Base-by-base conservation (phyloP, 2,888 invertebrate genomes). In the Melanotus villosus region DNA sequence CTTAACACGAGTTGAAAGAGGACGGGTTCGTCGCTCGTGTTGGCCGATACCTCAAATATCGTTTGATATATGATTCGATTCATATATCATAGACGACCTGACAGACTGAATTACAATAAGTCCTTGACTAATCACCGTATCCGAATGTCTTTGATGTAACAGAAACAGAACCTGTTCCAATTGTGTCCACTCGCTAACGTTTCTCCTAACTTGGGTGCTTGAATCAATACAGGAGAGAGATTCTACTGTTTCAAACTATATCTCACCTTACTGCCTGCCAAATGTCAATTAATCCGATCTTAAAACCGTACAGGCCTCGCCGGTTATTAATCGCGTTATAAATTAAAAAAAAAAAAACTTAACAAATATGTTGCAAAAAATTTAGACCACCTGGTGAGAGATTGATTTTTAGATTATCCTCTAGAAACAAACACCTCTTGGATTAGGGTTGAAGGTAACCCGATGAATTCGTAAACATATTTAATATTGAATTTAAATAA, bases 61-160 rank as follows among this genome's bases (percentile, higher is more conserved):
- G 78, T 80, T 81, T 81, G 82, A 82, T 81, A 81, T 82, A 81
- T 81, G 81, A 81, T 79, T 80, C 81, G 80, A 80, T 78, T 80
- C 83, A 83, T 83, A 83, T 81, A 83, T 83, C 83, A 82, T 77
- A 76, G 78, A 77, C 68, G 76, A 78, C 76, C 77, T 80, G 80
- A 80, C 82, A 82, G 80, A 80, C 76, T 76, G 79, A 77, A 78
- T 79, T 76, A 78, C 76, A 78, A 81, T 80, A 79, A 80, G 80
- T 79, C 77, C 77, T 80, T 82, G 82, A 83, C 83, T 82, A 83
- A 83, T 83, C 81, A 80, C 79, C 81, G 77, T 74, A 73, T 77
- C 76, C 78, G 77, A 77, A 77, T 68, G 78, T 79, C 78, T 79
- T 79, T 78, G 80, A 79, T 79, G 78, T 59, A 70, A 64, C 64